phyloP scores from a whole-genome alignment of 2,888 invertebrate genomes.

The Lycia hirtaria region DNA sequence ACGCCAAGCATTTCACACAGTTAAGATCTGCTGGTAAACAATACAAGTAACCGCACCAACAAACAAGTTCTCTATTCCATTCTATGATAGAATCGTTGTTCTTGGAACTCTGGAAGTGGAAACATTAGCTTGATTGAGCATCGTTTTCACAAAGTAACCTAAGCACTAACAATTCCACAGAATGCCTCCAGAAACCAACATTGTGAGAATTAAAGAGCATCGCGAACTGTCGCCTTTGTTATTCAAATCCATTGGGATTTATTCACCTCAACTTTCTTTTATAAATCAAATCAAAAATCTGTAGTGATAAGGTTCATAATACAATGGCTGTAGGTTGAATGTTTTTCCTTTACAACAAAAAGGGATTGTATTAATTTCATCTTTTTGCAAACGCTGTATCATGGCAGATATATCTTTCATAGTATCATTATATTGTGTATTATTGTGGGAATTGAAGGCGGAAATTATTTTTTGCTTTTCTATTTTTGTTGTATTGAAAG shows the following conservation, averaged over 20 bases:
- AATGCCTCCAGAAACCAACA: slow-evolving; percentile 34
- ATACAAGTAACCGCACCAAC: no score
- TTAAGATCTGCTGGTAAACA: no score
- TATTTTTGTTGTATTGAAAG: slow-evolving; percentile 10
- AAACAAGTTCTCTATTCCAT: background rate
- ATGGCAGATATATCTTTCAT: slow-evolving; percentile 30
- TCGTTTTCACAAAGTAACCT: slow-evolving; percentile 5
- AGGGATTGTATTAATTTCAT: slow-evolving; percentile 50
- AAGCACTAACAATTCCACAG: slow-evolving; percentile 29
- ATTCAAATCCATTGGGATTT: slow-evolving; percentile 38
- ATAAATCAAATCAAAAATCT: slow-evolving; percentile 7
- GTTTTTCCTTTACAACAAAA: slow-evolving; percentile 42
- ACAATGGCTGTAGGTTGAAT: background rate
- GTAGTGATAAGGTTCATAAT: slow-evolving; percentile 26
- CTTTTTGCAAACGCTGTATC: slow-evolving; percentile 43
- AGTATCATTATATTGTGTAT: slow-evolving; percentile 9
- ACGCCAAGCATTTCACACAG: no score
- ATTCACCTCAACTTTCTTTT: slow-evolving; percentile 4
- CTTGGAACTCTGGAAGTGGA: background rate
- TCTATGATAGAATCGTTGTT: background rate
- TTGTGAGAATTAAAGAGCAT: slow-evolving; percentile 38
- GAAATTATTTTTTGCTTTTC: slow-evolving; percentile 11
- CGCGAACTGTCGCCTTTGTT: slow-evolving; percentile 36
- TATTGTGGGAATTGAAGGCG: slow-evolving; percentile 1
- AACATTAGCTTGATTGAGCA: background rate